A percentile compares a stretch with the other conserved stretches of the same genome.
phyloP scores from a whole-genome alignment of 2,888 invertebrate species.

The Pimpla rufipes region DNA sequence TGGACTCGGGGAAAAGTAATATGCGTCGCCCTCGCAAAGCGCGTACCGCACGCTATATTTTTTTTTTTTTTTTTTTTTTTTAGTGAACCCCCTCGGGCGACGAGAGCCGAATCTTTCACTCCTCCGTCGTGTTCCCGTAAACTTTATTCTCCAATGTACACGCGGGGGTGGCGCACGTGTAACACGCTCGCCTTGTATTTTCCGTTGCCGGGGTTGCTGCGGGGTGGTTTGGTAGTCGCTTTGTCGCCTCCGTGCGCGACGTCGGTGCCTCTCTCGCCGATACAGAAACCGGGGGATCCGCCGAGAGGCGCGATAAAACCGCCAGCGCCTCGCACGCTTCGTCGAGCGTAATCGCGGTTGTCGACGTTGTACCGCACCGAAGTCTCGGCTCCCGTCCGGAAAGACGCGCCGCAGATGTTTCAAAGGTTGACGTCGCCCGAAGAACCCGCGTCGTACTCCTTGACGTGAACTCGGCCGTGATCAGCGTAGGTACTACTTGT shows the following conservation, averaged over 20 bases:
- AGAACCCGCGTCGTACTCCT: conserved; percentile 1
- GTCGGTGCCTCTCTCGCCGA: background rate
- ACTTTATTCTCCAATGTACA: conserved; percentile 21
- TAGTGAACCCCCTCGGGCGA: conserved; percentile 16
- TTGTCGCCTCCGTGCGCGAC: conserved; percentile 6
- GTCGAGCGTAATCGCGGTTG: conserved; percentile 53
- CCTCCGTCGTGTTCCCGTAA: background rate
- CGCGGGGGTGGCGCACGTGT: background rate
- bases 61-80: too few species aligned
- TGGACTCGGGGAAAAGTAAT: background rate
- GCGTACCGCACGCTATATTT: background rate
- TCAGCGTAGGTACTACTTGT: background rate
- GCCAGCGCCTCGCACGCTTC: conserved; percentile 26
- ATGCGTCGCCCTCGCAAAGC: background rate
- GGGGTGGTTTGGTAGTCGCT: background rate
- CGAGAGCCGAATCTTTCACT: conserved; percentile 8
- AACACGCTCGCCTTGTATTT: background rate
- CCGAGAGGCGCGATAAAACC: conserved; percentile 33
- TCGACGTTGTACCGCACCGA: conserved; percentile 24
- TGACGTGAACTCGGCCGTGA: conserved; percentile 23
- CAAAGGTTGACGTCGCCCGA: conserved; percentile 13
- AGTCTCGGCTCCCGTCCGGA: background rate
- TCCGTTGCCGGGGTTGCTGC: background rate
- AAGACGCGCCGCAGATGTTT: conserved; percentile 28
- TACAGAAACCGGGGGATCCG: conserved; percentile 2